Conservation (phyloP, 2,888 invertebrate genomes). For the Bruchidius siliquastri region DNA sequence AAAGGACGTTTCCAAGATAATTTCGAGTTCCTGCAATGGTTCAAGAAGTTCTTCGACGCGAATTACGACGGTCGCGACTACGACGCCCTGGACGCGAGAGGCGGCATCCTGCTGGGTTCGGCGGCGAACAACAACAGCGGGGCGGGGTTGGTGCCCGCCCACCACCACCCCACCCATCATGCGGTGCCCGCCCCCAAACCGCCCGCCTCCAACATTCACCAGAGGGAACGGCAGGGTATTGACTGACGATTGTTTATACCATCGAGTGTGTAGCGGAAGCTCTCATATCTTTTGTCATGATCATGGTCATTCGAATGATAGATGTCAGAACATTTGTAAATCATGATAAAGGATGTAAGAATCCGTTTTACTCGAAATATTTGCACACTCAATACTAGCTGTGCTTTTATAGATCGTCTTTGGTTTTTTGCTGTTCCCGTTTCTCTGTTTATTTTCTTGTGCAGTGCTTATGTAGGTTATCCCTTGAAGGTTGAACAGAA, state of each 20-base stretch:
- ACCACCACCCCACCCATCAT: constrained; percentile 7
- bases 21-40: constrained; percentile 99
- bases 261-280: neutral
- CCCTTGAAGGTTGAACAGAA: no score
- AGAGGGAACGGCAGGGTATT: neutral
- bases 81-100: constrained; percentile 84
- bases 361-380: neutral
- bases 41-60: constrained; percentile 99
- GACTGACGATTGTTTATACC: neutral
- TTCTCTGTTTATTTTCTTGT: neutral
- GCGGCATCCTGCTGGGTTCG: constrained; percentile 72
- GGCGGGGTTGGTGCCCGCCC: constrained; percentile 1
- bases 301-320: no score
- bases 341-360: neutral
- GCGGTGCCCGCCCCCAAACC: neutral
- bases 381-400: neutral
- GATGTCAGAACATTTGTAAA: neutral
- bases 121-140: constrained; percentile 13
- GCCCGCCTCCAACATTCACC: neutral
- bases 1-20: constrained; percentile 99
- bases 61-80: constrained; percentile 98
- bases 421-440: neutral
- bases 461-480: neutral
- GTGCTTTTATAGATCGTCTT: neutral
- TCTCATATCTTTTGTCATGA: neutral